Evolutionary conservation across 1,140 invertebrate species (phyloP), one percentile per base, ranked within the genome.

Genomic region (Harlomillsia oculata): DNA sequence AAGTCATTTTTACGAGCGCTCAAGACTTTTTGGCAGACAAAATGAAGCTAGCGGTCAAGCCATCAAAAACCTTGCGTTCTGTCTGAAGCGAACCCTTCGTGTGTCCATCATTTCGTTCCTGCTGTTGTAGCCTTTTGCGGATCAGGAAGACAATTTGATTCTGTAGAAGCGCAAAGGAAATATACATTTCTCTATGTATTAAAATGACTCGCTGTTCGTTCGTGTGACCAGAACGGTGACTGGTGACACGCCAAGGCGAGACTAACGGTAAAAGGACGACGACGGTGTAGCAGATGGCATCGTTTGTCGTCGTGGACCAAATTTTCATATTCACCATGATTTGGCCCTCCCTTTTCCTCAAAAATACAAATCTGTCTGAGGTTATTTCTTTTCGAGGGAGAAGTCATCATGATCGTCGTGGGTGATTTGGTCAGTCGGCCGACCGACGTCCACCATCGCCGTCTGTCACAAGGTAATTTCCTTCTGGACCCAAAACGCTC

Each of bases 1-100:
- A 60, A 61, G 56, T 64, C 59, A 64, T 61, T 60, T 64, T 64
- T 64, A 64, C 63, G 59, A 64, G 53, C 55, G 52, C 53, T 60
- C 53, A 59, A 63, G 44, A 56, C 55, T 55, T 63, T 62, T 62
- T 57, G 49, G 53, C 50, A 57, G 54, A 41, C 53, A 56, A 54
- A 60, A 60, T 60, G 58, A 60, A 57, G 58, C 58, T 40, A 59
- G 57, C 43, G 58, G 55, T 60, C 62, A 56, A 56, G 50, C 54
- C 53, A 60, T 60, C 53, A 60, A 60, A 60, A 58, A 41, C 23
- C 34, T 46, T 40, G 20, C 34, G 23, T 39, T 34, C n/a, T 32
- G 37, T 49, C 32, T 32, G 2, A 13, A 28, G 14, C 28, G 20
- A 18, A 46, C 16, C 48, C 39, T 21, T 34, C 45, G 53, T 50